A percentile compares a stretch with the other conserved stretches of the same genome.
These are phyloP conservation scores for Pongo pygmaeus DNA, from an alignment of 2,113 vertebrate genomes.

Conservation along the genomic window DNA sequence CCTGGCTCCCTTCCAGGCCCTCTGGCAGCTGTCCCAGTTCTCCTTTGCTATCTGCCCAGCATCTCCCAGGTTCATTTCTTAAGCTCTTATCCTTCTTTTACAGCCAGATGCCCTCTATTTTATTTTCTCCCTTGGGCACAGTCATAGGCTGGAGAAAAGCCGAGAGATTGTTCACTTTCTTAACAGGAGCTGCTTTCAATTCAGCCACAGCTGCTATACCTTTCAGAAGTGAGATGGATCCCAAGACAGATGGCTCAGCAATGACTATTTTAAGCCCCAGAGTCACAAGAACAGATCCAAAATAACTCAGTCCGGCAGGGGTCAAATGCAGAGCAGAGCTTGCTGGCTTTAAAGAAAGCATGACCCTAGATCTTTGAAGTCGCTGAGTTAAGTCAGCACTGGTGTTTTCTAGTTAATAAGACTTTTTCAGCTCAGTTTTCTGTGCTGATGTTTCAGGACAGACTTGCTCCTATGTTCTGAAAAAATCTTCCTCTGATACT, in stretches of 20 bases:
- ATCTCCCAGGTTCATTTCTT: conserved; percentile 36
- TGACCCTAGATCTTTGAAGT: neutral
- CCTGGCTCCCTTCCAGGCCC: conserved; percentile 62
- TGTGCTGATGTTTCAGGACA: neutral
- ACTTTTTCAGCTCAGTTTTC: neutral
- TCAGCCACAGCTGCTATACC: conserved; percentile 65
- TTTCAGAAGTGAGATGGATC: conserved; percentile 69
- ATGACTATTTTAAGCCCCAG: conserved; percentile 73
- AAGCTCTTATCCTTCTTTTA: conserved; percentile 46
- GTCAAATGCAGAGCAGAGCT: conserved; percentile 60
- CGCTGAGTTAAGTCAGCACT: neutral
- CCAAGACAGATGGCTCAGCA: conserved; percentile 75
- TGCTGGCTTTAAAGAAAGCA: conserved; percentile 10
- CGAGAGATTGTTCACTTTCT: conserved; percentile 75
- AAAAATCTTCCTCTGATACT: neutral
- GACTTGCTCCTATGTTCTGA: neutral
- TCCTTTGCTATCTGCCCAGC: conserved; percentile 51
- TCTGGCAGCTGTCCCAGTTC: conserved; percentile 52
- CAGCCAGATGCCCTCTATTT: conserved; percentile 69
- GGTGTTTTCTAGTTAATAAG: neutral
- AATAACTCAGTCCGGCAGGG: conserved; percentile 68
- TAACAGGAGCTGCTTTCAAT: conserved; percentile 72
- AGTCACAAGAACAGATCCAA: conserved; percentile 63
- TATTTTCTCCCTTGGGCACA: conserved; percentile 68
- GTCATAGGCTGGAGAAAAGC: conserved; percentile 65